Base-by-base conservation (phyloP, 2,113 vertebrate genomes). In the Ochotona curzoniae region DNA sequence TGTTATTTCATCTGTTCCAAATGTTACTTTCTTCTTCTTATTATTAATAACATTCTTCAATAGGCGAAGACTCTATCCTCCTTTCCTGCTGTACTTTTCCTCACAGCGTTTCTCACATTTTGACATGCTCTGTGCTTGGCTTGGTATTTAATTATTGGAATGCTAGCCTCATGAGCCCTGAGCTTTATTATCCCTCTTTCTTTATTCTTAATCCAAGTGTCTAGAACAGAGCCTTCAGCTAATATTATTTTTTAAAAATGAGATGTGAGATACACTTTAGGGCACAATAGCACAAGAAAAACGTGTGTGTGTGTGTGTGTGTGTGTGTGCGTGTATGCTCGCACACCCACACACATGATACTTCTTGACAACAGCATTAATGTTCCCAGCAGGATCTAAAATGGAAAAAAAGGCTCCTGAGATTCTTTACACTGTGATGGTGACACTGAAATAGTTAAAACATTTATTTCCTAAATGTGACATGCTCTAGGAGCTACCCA, bases 401-500 rank as follows among this genome's bases (percentile, higher is more conserved):
- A 92, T 93, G 35, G 12, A 87, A 80, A 74, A 96, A 94, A 87
- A 86, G 44, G 57, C 79, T 47, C 91, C 95, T 61, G 95, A 91
- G 49, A 28, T 93, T 84, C 49, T 96, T 95, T 96, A 61, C 76
- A 83, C 0, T 6, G 18, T 89, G 49, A 95, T 96, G 94, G 64
- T 32, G 64, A 60, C 5, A 20, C 60, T 20, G 60, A 92, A 95
- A 60, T 17, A 67, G 86, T 96, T 96, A 95, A 96, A 85, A 80
- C 64, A 87, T 94, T 89, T 87, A 74, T 95, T 96, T 91, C 75
- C 74, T 95, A 82, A 94, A 96, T 97, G 89, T 89, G 92, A 95
- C 83, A 95, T 91, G 91, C 92, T 92, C 90, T 76, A 73, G 78
- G 83, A 93, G 66, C 78, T 51, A 54, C 82, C 81, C n/a, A 88